Percentiles rank a stretch among this genome's conserved stretches.
phyloP scores from a whole-genome alignment of 2,797 vertebrate species.

The Onychomys leucogaster region DNA sequence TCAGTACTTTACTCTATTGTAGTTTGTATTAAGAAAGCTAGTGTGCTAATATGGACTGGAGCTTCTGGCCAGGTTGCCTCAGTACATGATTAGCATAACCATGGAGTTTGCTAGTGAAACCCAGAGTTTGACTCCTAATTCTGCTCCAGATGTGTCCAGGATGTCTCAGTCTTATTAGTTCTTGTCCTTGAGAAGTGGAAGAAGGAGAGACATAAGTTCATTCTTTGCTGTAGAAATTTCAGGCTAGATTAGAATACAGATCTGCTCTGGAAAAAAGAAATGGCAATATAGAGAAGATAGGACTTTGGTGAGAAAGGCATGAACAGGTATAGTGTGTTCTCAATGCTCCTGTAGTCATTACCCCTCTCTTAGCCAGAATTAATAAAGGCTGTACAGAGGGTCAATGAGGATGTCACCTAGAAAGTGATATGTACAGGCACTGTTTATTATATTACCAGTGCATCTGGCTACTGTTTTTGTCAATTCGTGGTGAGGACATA shows the following conservation, averaged over 20 bases:
- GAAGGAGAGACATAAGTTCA: not conserved
- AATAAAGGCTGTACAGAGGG: too few species aligned
- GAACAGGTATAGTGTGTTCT: too few species aligned
- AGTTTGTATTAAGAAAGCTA: not conserved
- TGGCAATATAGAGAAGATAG: too few species aligned
- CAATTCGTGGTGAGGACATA: too few species aligned
- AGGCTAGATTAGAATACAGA: not conserved
- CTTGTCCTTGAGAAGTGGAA: not conserved
- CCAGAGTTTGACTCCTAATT: not conserved
- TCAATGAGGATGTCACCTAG: too few species aligned
- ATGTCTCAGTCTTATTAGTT: not conserved
- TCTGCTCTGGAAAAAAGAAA: too few species aligned
- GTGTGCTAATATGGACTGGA: not conserved
- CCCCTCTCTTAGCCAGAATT: too few species aligned
- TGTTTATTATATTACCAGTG: too few species aligned
- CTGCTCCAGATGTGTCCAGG: not conserved
- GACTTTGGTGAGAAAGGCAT: too few species aligned
- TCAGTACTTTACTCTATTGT: not conserved
- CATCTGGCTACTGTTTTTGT: too few species aligned
- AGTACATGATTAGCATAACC: not conserved
- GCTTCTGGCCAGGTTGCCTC: not conserved
- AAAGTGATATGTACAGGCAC: too few species aligned
- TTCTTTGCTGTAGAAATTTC: not conserved
- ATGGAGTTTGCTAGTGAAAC: not conserved
- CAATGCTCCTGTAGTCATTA: too few species aligned